Percentiles rank a stretch among this genome's conserved stretches.
Conservation (phyloP, 2,797 vertebrate genomes). For the Cyprinella venusta region DNA sequence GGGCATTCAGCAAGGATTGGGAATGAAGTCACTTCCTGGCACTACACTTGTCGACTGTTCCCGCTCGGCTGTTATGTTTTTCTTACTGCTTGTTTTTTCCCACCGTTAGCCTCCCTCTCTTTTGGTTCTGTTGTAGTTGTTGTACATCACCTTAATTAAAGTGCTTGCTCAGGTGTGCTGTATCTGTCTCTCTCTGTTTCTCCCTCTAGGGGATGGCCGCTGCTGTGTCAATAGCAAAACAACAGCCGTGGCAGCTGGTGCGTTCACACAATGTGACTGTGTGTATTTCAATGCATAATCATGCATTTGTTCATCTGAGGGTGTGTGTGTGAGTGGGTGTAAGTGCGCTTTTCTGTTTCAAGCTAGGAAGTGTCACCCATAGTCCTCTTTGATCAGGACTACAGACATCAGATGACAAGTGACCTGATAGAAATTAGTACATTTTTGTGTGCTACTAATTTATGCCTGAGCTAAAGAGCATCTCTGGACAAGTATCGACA, state of each 20-base stretch:
- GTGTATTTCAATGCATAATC: constrained; percentile 61
- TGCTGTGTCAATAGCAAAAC: constrained; percentile 72
- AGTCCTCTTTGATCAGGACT: constrained; percentile 43
- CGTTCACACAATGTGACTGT: constrained; percentile 61
- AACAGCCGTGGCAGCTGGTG: constrained; percentile 75
- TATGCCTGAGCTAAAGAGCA: background rate
- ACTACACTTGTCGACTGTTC: constrained; percentile 38
- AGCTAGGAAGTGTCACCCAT: constrained; percentile 42
- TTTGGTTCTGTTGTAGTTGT: background rate
- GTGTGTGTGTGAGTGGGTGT: constrained; percentile 37
- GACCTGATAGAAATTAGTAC: background rate
- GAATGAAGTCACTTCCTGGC: constrained; percentile 57
- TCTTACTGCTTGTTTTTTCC: constrained; percentile 25
- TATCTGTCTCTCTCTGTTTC: constrained; percentile 38
- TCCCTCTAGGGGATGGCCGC: constrained; percentile 63
- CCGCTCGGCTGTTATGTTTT: constrained; percentile 24
- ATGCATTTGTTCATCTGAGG: constrained; percentile 56
- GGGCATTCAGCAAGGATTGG: constrained; percentile 34
- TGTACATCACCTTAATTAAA: constrained; percentile 57
- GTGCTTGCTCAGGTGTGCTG: constrained; percentile 50
- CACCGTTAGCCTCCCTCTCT: background rate
- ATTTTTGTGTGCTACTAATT: background rate
- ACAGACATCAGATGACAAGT: constrained; percentile 34
- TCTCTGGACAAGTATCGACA: background rate
- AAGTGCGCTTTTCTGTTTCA: constrained; percentile 37